Conservation (phyloP, 1,140 invertebrate species). For the Tribolium castaneum region DNA sequence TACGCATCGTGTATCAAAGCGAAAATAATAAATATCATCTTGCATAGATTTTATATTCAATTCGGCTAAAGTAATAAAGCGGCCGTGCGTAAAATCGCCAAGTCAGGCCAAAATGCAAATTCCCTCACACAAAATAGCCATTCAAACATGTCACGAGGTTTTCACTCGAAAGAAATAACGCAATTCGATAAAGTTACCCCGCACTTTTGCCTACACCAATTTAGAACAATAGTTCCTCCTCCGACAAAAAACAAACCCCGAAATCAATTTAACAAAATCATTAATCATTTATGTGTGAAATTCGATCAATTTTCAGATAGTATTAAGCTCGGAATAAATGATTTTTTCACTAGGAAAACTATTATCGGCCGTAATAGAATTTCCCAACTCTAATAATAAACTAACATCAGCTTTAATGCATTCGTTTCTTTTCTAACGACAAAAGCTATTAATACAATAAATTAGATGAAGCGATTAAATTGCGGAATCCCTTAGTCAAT, state of each 20-base stretch:
- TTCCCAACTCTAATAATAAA: constrained; percentile 21
- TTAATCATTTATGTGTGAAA: constrained; percentile 26
- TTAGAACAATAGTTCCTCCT: constrained; percentile 14
- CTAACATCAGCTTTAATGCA: constrained; percentile 5
- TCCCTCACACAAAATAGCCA: constrained; percentile 42
- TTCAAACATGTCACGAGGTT: constrained; percentile 42
- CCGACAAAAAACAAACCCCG: constrained; percentile 6
- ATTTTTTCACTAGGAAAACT: constrained; percentile 18
- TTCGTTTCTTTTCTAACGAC: constrained; percentile 32
- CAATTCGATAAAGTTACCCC: constrained; percentile 39
- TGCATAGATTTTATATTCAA: constrained; percentile 41
- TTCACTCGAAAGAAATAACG: constrained; percentile 38
- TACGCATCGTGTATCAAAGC: constrained; percentile 10
- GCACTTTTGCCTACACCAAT: constrained; percentile 10
- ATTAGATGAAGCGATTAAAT: constrained; percentile 43
- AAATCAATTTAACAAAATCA: constrained; percentile 33
- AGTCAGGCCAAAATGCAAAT: constrained; percentile 43
- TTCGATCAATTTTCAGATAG: constrained; percentile 30
- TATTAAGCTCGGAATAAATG: constrained; percentile 17
- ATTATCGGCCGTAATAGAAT: constrained; percentile 6
- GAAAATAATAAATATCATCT: constrained; percentile 37
- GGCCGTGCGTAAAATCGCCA: constrained; percentile 44
- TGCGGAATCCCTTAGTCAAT: constrained; percentile 37
- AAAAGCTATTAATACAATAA: constrained; percentile 33
- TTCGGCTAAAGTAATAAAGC: constrained; percentile 40